Base-by-base conservation (phyloP, 2,888 invertebrate genomes). In the Phyto melanocephala region DNA sequence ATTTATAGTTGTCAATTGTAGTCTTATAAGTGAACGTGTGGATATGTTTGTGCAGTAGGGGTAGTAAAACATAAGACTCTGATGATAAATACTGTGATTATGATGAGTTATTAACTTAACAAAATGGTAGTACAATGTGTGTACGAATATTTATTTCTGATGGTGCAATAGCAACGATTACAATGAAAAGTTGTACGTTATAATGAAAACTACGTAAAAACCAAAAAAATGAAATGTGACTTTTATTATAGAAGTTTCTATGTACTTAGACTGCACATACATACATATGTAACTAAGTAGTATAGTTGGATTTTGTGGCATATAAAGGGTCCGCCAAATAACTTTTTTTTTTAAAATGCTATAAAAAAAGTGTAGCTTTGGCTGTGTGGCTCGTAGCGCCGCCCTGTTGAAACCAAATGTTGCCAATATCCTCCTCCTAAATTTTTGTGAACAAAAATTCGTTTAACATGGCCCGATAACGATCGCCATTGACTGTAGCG, bases 31-130 rank as follows among this genome's bases (percentile, higher is more conserved):
- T 54, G 45, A 10, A 1, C n/a, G n/a, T 40, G 52, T 37, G 47
- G 60, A 24, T 75, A n/a, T 6, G 28, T 6, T 28, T 28, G 6
- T 6, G 28, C 3, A 28, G 28, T 5, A 28, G 28, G 6, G 28
- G 28, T 28, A 28, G 63, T 42, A 65, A 54, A 75, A 33, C 63
- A 75, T 15, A 54, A 60, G 17, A 62, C 2, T 63, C 8, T 71
- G 75, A 75, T 85, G 85, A 85, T 85, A 86, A 84, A 85, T 85
- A 85, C 83, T 78, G 83, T 84, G 83, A 85, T 86, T 86, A 86
- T 85, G 85, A 85, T 86, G 86, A 86, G 84, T 85, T 85, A 86
- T 86, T 85, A 86, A 85, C 84, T 77, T 76, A 74, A 71, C 58
- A 37, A 24, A 54, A 47, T 35, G 72, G 37, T 7, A 50, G 58